A percentile compares a stretch with the other conserved stretches of the same genome.
These are phyloP conservation scores for Luperina testacea DNA, from an alignment of 2,888 invertebrate genomes.

Conservation along the genomic window DNA sequence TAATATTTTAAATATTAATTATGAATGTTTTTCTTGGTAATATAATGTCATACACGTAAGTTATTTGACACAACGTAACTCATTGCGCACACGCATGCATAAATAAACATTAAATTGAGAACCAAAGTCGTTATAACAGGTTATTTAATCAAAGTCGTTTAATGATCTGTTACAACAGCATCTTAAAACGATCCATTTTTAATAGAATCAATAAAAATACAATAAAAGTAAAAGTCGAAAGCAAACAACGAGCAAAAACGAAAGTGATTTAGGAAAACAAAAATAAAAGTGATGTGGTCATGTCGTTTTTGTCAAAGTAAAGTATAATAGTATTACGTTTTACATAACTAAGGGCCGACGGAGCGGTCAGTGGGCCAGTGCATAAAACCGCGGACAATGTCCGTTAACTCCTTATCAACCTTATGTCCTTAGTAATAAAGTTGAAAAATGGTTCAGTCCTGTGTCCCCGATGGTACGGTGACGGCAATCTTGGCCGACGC, in stretches of 20 bases:
- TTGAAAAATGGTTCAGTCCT: background rate
- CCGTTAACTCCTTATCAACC: background rate
- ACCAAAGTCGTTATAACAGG: constrained; percentile 8
- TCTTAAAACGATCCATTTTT: constrained; percentile 12
- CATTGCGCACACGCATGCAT: background rate
- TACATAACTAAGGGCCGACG: constrained; percentile 79
- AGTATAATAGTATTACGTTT: constrained; percentile 67
- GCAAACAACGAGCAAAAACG: constrained; percentile 34
- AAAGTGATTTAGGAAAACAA: constrained; percentile 50
- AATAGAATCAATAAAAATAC: constrained; percentile 1
- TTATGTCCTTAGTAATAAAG: background rate
- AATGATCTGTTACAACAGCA: constrained; percentile 10
- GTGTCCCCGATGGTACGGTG: constrained; percentile 56
- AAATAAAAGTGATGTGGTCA: constrained; percentile 53
- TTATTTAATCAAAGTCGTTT: constrained; percentile 14
- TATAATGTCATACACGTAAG: background rate
- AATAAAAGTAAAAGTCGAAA: constrained; percentile 43
- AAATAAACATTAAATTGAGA: background rate
- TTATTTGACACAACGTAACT: constrained; percentile 15
- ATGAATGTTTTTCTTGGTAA: constrained; percentile 23
- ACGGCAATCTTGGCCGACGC: constrained; percentile 69
- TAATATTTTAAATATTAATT: constrained; percentile 33
- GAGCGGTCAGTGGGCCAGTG: constrained; percentile 74
- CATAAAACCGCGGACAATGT: constrained; percentile 3
- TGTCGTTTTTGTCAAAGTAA: constrained; percentile 51